Conservation (phyloP, 2,113 vertebrate species). For the Chionis minor region DNA sequence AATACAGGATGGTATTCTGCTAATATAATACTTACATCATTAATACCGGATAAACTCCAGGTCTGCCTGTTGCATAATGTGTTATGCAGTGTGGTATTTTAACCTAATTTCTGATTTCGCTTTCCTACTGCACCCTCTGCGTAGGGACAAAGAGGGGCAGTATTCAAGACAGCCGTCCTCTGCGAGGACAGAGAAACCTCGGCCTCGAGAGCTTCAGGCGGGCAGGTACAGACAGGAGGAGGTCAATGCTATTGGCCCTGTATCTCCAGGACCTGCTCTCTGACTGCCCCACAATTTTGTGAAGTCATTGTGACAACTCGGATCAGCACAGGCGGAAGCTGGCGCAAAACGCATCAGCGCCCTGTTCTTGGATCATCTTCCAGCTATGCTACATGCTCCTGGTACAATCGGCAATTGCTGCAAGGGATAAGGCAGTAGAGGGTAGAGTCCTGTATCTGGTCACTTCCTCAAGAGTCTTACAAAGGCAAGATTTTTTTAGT, state of each 20-base stretch:
- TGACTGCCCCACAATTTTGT: accelerated
- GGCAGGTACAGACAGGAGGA: neutral
- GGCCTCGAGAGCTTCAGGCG: neutral
- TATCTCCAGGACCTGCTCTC: neutral
- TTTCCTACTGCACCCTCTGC: neutral
- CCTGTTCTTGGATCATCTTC: neutral
- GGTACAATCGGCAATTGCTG: neutral
- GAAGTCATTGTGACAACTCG: neutral
- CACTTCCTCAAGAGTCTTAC: neutral
- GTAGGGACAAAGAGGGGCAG: neutral
- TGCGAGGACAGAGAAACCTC: neutral
- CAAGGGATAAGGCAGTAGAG: slow-evolving; percentile 31
- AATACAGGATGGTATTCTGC: slow-evolving; percentile 55
- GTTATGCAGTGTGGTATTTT: slow-evolving; percentile 57
- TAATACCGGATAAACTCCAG: slow-evolving; percentile 67
- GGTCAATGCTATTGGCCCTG: accelerated
- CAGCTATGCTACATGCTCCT: neutral
- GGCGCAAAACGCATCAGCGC: accelerated
- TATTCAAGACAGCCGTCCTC: neutral
- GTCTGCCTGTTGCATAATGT: slow-evolving; percentile 66
- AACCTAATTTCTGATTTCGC: slow-evolving; percentile 74
- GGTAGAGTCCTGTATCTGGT: neutral
- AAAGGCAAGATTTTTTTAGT: neutral
- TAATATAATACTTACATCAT: slow-evolving; percentile 52
- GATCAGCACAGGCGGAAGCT: neutral